Percentiles rank a stretch among this genome's conserved stretches.
Conservation (phyloP, 2,888 invertebrate species). For the Caradrina clavipalpis region DNA sequence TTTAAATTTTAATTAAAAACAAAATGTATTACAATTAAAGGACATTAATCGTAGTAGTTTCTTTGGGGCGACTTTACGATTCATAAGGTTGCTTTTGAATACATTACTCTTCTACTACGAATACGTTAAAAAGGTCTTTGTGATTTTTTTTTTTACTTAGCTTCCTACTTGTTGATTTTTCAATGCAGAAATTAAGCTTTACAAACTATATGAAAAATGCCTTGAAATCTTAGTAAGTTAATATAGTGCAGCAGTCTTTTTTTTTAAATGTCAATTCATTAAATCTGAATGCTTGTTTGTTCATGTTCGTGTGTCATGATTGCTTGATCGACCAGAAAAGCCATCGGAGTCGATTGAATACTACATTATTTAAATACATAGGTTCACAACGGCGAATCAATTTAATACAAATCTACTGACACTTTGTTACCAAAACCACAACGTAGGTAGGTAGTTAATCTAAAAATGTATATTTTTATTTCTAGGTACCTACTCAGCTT, state of each 20-base stretch:
- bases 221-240: not conserved
- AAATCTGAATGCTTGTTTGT: slow-evolving; percentile 9
- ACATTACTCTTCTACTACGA: slow-evolving; percentile 13
- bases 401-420: not conserved
- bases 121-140: not conserved
- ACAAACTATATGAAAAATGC: not conserved
- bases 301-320: slow-evolving; percentile 7
- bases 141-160: not conserved
- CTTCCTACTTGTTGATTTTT: not conserved
- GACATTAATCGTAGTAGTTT: slow-evolving; percentile 58
- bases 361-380: slow-evolving; percentile 10
- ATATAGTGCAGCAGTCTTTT: not conserved
- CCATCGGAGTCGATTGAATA: slow-evolving; percentile 13
- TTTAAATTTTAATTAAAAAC: slow-evolving; percentile 77
- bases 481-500: slow-evolving; percentile 15
- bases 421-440: not conserved
- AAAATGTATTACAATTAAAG: slow-evolving; percentile 67
- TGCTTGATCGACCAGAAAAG: slow-evolving; percentile 19
- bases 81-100: slow-evolving; percentile 3
- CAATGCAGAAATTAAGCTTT: not conserved
- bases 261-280: not conserved
- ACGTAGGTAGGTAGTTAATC: not conserved
- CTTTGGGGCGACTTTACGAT: slow-evolving; percentile 26
- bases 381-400: slow-evolving; percentile 13
- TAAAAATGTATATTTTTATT: not conserved